Conservation (phyloP, 2,113 vertebrate species). For the Microtus richardsoni region DNA sequence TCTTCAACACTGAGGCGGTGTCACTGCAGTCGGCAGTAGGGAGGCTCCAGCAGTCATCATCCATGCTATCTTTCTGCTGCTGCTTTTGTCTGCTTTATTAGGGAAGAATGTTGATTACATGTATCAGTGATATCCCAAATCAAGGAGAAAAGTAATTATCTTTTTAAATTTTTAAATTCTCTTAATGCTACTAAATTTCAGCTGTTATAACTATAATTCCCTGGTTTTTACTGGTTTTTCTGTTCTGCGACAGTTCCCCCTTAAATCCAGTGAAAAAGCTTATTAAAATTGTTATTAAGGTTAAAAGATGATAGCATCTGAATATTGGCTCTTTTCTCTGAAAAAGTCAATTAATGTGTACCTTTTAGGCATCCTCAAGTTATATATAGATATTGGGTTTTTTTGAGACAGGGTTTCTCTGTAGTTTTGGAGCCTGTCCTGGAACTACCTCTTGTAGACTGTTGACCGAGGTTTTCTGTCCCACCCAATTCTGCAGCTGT, state of each 20-base stretch:
- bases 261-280: background rate
- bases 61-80: background rate
- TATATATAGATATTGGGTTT: no score
- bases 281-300: slow-evolving; percentile 11
- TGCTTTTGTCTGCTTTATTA: background rate
- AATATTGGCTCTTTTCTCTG: background rate
- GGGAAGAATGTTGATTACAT: background rate
- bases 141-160: background rate
- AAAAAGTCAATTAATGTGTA: slow-evolving; percentile 37
- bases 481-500: no score
- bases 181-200: slow-evolving; percentile 8
- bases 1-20: background rate
- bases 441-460: no score
- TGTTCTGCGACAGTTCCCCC: background rate
- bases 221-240: slow-evolving; percentile 8
- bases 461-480: no score
- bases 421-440: no score
- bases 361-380: background rate
- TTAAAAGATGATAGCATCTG: slow-evolving; percentile 48
- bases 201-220: background rate
- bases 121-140: background rate
- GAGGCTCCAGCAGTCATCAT: background rate
- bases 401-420: no score
- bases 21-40: background rate
- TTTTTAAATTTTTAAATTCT: slow-evolving; percentile 37